These are phyloP conservation scores for Ellobius talpinus DNA, from an alignment of 2,113 vertebrate species.

Conservation along the genomic window DNA sequence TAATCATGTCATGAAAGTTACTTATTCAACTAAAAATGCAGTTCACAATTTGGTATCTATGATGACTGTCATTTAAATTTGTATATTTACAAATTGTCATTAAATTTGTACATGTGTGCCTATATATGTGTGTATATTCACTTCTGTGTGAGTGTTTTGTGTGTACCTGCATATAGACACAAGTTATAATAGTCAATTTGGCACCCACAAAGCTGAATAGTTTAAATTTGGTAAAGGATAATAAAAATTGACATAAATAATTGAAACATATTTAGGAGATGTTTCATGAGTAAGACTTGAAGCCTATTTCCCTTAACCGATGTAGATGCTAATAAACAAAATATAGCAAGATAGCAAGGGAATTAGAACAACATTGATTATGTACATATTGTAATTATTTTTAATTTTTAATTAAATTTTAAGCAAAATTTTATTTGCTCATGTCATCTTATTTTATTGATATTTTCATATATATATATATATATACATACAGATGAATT, in stretches of 20 bases:
- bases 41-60: background rate
- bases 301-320: background rate
- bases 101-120: background rate
- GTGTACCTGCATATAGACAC: background rate
- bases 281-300: background rate
- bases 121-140: background rate
- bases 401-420: background rate
- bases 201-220: background rate
- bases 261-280: background rate
- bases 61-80: too few relatives aligned
- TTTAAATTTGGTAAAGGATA: background rate
- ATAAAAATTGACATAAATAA: background rate
- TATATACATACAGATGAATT: background rate
- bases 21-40: background rate
- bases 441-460: background rate
- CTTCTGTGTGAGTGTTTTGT: background rate
- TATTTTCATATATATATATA: background rate
- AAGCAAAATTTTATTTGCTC: background rate
- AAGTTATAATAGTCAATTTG: background rate
- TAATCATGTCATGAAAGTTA: background rate
- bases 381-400: background rate
- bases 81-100: too few relatives aligned
- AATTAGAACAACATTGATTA: background rate
- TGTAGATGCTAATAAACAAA: background rate
- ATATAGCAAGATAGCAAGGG: background rate